Conservation (phyloP, 2,113 vertebrate species). For the Psettodes erumei region DNA sequence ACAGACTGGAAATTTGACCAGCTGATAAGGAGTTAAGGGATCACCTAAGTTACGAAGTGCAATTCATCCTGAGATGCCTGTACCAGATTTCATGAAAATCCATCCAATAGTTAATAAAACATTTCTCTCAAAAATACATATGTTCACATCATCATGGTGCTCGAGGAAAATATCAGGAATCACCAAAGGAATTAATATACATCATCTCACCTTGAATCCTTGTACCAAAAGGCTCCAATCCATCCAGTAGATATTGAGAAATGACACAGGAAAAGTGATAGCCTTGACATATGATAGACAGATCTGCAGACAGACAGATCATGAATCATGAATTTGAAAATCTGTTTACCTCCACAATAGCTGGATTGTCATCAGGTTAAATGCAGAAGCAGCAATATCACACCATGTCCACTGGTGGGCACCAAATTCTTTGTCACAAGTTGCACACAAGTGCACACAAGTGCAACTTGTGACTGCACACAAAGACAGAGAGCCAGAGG, state of each 20-base stretch:
- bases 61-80: not conserved
- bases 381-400: not conserved
- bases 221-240: too few species aligned
- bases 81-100: not conserved
- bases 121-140: too few species aligned
- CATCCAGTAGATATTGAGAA: not conserved
- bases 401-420: not conserved
- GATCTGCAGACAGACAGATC: not conserved
- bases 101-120: too few species aligned
- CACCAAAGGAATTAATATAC: not conserved
- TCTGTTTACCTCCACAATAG: slow-evolving; percentile 11
- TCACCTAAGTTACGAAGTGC: too few species aligned
- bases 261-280: too few species aligned
- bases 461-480: too few species aligned
- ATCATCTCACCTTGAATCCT: not conserved
- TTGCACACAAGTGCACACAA: not conserved
- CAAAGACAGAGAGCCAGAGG: too few species aligned
- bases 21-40: too few species aligned
- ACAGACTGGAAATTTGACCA: too few species aligned
- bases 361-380: not conserved
- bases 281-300: not conserved
- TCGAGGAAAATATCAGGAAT: too few species aligned
- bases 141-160: too few species aligned
- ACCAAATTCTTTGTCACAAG: not conserved
- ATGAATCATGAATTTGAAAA: too few species aligned